These are phyloP conservation scores for Aurelia aurita complex sp. Pacific DNA, from an alignment of 30 jellyfish, hydroid and myxozoan genomes.

Conservation along the genomic window DNA sequence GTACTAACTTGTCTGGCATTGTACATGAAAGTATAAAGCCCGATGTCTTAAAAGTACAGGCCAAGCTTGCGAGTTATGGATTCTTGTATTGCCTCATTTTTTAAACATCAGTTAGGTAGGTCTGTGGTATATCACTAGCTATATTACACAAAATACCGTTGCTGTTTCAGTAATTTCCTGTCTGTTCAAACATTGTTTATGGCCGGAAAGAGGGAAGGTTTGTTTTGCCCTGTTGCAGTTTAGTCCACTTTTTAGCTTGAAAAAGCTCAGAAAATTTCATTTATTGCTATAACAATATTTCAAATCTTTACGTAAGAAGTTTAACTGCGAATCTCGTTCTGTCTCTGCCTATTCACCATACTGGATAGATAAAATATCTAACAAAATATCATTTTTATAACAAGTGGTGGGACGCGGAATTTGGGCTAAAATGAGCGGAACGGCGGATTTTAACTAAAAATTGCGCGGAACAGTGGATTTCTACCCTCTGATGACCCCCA, in stretches of 20 bases:
- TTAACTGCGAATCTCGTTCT: background rate
- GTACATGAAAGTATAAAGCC: no score
- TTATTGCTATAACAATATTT: background rate
- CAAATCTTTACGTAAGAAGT: background rate
- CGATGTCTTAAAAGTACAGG: no score
- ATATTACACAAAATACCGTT: background rate
- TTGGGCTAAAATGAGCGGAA: background rate
- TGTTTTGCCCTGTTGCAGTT: background rate
- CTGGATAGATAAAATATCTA: background rate
- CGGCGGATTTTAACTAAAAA: no score
- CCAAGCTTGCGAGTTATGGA: no score
- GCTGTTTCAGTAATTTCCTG: no score
- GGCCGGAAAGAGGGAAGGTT: background rate
- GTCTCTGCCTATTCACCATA: background rate
- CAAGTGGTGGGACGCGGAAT: constrained; percentile 1
- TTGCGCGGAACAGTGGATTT: background rate
- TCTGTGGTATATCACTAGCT: constrained; percentile 6
- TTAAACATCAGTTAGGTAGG: no score
- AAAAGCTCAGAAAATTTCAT: background rate
- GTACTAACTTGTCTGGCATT: no score
- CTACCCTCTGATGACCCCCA: constrained; percentile 7
- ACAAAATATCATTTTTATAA: background rate
- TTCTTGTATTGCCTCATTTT: no score
- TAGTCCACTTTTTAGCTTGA: background rate
- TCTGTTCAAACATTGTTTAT: no score